A percentile compares a stretch with the other conserved stretches of the same genome.
phyloP scores from a whole-genome alignment of 2,797 vertebrate genomes.

The Esox masquinongy region DNA sequence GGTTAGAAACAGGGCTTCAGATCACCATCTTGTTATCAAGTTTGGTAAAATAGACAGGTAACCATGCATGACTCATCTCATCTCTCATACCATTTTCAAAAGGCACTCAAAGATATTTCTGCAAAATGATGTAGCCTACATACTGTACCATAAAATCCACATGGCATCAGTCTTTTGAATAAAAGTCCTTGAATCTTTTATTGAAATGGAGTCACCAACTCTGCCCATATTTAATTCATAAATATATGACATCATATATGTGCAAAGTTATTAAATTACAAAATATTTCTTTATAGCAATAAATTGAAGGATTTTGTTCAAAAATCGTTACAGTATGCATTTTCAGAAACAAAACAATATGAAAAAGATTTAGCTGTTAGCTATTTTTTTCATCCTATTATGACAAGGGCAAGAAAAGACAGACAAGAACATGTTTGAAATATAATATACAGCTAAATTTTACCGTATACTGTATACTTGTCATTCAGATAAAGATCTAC shows the following conservation, averaged over 20 bases:
- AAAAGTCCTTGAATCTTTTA: conserved; percentile 8
- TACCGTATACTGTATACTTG: no score
- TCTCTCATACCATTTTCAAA: conserved; percentile 6
- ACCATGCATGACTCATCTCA: not conserved
- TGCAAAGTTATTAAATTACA: not conserved
- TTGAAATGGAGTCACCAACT: conserved; percentile 3
- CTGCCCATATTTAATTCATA: conserved; percentile 6
- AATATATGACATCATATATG: not conserved
- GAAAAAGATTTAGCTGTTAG: no score
- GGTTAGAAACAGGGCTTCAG: not conserved
- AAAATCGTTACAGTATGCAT: not conserved
- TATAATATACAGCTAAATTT: no score
- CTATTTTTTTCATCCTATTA: no score
- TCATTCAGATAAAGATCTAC: no score
- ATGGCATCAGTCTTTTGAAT: not conserved
- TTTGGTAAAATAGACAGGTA: not conserved
- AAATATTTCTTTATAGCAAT: conserved; percentile 2
- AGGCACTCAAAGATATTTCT: conserved; percentile 9
- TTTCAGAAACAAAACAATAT: no score
- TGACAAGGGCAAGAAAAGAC: no score
- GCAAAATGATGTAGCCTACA: not conserved
- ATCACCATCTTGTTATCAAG: not conserved
- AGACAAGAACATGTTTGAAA: no score
- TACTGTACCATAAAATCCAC: not conserved
- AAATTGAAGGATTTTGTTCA: not conserved